Conservation (phyloP, 2,888 invertebrate species). For the Dynastes tityus region DNA sequence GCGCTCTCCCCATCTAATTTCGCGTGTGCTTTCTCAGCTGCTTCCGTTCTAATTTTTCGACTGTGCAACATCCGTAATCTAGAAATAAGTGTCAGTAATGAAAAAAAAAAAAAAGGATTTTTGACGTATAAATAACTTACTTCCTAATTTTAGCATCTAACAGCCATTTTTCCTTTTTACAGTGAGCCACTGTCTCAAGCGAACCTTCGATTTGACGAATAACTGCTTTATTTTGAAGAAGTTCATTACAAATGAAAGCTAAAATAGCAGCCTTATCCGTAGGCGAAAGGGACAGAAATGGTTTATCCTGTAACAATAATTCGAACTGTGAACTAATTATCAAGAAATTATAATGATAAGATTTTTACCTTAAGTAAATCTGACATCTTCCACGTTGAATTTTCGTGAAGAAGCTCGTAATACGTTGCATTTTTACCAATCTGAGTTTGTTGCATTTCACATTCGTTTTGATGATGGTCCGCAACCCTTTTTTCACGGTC, state of each 20-base stretch:
- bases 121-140: slow-evolving; percentile 72
- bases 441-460: slow-evolving; percentile 78
- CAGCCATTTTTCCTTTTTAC: slow-evolving; percentile 92
- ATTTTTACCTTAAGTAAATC: slow-evolving; percentile 77
- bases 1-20: slow-evolving; percentile 70
- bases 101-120: too few relatives aligned
- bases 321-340: neutral
- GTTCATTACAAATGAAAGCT: slow-evolving; percentile 94
- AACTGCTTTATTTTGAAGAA: slow-evolving; percentile 93
- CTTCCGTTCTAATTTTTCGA: slow-evolving; percentile 83
- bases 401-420: slow-evolving; percentile 84
- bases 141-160: slow-evolving; percentile 94
- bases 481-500: slow-evolving; percentile 86
- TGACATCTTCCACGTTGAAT: slow-evolving; percentile 85
- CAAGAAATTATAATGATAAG: too few relatives aligned
- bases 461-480: slow-evolving; percentile 86
- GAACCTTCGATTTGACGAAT: slow-evolving; percentile 88
- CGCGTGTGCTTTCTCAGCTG: slow-evolving; percentile 77
- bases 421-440: slow-evolving; percentile 85
- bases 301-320: slow-evolving; percentile 74
- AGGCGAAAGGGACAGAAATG: slow-evolving; percentile 89
- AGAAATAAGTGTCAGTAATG: slow-evolving; percentile 53
- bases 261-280: slow-evolving; percentile 91
- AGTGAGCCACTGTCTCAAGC: slow-evolving; percentile 87
- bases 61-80: slow-evolving; percentile 82